A percentile compares a stretch with the other conserved stretches of the same genome.
Evolutionary conservation across 1,140 invertebrate genomes (phyloP).

Genomic region (Patella vulgata): DNA sequence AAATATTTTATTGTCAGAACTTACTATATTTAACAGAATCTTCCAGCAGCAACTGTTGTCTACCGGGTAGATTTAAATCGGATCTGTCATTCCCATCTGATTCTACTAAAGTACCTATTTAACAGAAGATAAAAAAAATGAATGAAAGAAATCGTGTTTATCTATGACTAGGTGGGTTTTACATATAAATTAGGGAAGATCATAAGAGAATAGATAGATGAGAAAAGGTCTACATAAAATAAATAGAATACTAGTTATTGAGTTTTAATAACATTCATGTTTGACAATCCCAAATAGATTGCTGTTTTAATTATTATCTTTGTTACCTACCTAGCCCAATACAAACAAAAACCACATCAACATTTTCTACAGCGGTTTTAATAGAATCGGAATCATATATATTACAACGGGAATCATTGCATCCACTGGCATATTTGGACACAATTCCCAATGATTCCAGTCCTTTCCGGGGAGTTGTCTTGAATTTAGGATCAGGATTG

Average conservation of each 20-base stretch:
- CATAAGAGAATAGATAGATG: no score
- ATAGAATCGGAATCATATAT: conserved; percentile 44
- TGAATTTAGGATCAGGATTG: conserved; percentile 40
- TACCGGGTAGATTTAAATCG: conserved; percentile 27
- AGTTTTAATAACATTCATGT: no score
- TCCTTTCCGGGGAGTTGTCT: conserved; percentile 44
- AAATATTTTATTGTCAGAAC: no score
- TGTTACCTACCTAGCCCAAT: conserved; percentile 63
- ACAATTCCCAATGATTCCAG: conserved; percentile 27
- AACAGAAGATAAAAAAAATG: no score
- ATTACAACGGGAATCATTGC: conserved; percentile 44
- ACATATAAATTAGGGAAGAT: no score
- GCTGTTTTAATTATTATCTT: no score
- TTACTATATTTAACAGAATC: conserved; percentile 18
- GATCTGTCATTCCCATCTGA: conserved; percentile 25
- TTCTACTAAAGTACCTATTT: conserved; percentile 28
- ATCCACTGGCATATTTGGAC: conserved; percentile 46
- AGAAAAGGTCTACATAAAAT: no score
- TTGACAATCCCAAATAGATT: no score
- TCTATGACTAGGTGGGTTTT: no score
- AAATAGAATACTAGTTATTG: no score
- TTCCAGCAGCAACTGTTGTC: conserved; percentile 21
- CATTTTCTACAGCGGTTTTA: conserved; percentile 36
- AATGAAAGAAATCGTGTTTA: no score
- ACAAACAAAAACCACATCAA: conserved; percentile 59